A percentile compares a stretch with the other conserved stretches of the same genome.
Conservation (phyloP, 2,113 vertebrate species). For the Xenus cinereus region DNA sequence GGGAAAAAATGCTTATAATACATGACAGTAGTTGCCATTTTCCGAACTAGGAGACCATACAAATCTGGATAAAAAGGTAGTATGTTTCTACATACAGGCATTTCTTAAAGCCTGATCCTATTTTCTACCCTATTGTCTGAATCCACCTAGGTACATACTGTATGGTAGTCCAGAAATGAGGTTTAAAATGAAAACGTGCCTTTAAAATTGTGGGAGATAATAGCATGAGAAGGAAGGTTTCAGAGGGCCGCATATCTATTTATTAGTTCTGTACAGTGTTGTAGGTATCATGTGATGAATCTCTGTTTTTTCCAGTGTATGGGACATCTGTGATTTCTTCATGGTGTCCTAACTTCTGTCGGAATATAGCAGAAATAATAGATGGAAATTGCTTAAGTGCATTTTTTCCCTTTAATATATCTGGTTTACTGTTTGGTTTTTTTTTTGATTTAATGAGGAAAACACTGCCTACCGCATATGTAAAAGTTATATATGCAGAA, state of each 20-base stretch:
- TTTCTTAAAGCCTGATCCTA: neutral
- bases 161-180: neutral
- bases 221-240: neutral
- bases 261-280: neutral
- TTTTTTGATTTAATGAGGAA: neutral
- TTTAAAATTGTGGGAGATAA: neutral
- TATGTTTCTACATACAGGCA: neutral
- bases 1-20: neutral
- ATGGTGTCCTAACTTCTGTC: neutral
- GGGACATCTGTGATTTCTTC: neutral
- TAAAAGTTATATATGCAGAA: neutral
- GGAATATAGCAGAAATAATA: neutral
- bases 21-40: accelerated
- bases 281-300: neutral
- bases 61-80: neutral
- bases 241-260: neutral
- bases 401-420: neutral
- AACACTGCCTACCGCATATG: neutral
- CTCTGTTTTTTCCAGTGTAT: neutral
- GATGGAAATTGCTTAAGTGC: neutral
- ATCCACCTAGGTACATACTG: neutral
- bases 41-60: neutral
- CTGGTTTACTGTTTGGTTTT: neutral
- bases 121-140: neutral
- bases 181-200: neutral